Conservation (phyloP, 1,140 invertebrate genomes). For the Zophobas morio region DNA sequence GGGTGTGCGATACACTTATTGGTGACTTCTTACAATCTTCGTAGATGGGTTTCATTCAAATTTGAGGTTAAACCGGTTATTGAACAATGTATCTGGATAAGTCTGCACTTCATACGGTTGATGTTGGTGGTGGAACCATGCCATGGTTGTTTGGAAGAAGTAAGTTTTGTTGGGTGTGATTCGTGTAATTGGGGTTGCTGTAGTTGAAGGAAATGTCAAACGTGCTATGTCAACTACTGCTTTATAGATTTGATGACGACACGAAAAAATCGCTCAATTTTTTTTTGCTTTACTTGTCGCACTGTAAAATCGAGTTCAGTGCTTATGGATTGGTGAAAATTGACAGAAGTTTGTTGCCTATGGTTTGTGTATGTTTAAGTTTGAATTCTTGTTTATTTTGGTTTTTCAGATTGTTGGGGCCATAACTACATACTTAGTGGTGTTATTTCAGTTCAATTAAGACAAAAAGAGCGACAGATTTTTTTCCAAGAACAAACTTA, state of each 20-base stretch:
- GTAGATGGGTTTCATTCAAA: not conserved
- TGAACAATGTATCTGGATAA: conserved; percentile 11
- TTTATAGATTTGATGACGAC: no score
- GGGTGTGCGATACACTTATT: conserved; percentile 31
- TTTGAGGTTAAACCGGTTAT: not conserved
- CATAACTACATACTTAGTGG: conserved; percentile 21
- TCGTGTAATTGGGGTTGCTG: no score
- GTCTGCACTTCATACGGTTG: no score
- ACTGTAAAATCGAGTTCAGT: conserved; percentile 25
- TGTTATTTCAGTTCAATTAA: conserved; percentile 30
- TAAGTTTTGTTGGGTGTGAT: not conserved
- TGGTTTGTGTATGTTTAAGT: not conserved
- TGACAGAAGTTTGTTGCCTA: conserved; percentile 3
- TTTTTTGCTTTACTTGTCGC: conserved; percentile 5
- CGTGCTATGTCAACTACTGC: no score
- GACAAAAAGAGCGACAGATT: no score
- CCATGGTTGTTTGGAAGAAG: no score
- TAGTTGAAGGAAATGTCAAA: no score
- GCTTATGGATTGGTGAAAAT: conserved; percentile 6
- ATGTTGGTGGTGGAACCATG: no score
- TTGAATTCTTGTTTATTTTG: not conserved
- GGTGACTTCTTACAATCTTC: conserved; percentile 8
- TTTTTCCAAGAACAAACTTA: no score
- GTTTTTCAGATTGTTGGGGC: conserved; percentile 23
- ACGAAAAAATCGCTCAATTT: no score